Evolutionary conservation across 2,113 vertebrate species (phyloP).

Genomic region (Regulus satrapa): DNA sequence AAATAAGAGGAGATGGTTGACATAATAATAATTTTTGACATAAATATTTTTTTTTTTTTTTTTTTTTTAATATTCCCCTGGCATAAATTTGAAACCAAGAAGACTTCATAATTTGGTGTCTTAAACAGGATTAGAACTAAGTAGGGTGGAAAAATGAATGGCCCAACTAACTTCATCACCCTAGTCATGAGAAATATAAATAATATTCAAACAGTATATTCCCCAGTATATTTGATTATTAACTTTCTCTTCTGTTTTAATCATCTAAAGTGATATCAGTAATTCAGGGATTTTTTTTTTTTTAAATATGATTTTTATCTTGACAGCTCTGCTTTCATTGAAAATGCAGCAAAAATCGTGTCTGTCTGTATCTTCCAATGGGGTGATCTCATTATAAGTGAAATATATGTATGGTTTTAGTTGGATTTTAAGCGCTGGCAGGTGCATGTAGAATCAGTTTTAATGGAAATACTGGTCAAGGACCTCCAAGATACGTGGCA

Average conservation of each 20-base stretch:
- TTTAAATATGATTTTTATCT: slow-evolving; percentile 16
- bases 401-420: slow-evolving; percentile 34
- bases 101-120: neutral
- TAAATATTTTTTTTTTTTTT: neutral
- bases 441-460: slow-evolving; percentile 18
- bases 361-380: neutral
- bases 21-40: neutral
- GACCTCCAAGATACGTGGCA: neutral
- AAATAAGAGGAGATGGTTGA: neutral
- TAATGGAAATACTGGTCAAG: slow-evolving; percentile 33
- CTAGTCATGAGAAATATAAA: neutral
- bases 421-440: slow-evolving; percentile 5
- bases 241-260: slow-evolving; percentile 39
- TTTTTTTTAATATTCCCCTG: neutral
- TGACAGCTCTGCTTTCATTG: slow-evolving; percentile 27
- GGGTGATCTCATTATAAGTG: slow-evolving; percentile 10
- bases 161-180: neutral
- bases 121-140: neutral
- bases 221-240: neutral
- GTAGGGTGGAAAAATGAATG: neutral
- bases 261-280: slow-evolving; percentile 14
- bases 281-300: slow-evolving; percentile 6
- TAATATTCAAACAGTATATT: neutral
- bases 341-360: slow-evolving; percentile 14
- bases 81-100: neutral